Conservation (phyloP, 2,888 invertebrate genomes). For the Spialia ferax region DNA sequence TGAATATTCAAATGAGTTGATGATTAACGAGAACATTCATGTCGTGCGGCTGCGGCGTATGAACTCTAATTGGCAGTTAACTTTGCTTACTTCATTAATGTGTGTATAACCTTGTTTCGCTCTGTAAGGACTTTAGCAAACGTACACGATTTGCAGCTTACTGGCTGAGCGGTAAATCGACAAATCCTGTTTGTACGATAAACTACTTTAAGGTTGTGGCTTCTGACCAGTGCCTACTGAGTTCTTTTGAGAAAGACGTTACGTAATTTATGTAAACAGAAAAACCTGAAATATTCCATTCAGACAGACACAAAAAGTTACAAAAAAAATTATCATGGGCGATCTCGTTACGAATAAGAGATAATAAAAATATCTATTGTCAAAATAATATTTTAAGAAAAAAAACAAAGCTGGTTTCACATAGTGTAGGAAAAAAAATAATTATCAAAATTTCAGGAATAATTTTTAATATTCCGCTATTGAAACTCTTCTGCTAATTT, state of each 20-base stretch:
- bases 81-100: conserved; percentile 53
- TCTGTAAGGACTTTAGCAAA: conserved; percentile 14
- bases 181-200: background rate
- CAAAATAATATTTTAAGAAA: too few species aligned
- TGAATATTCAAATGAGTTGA: conserved; percentile 70
- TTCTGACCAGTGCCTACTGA: background rate
- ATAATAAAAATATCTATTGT: too few species aligned
- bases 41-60: conserved; percentile 50
- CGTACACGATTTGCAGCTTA: conserved; percentile 10
- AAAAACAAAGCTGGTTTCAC: too few species aligned
- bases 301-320: too few species aligned
- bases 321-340: too few species aligned
- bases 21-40: conserved; percentile 62
- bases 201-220: background rate
- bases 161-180: background rate
- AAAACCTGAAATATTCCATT: too few species aligned
- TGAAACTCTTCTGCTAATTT: background rate
- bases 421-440: too few species aligned
- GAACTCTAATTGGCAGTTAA: conserved; percentile 58
- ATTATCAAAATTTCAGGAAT: too few species aligned
- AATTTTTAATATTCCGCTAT: too few species aligned
- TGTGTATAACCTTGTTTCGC: conserved; percentile 16
- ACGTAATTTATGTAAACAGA: too few species aligned
- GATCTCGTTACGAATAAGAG: too few species aligned
- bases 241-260: background rate